These are phyloP conservation scores for Cercocebus atys DNA, from an alignment of 2,113 vertebrate genomes.

Conservation along the genomic window DNA sequence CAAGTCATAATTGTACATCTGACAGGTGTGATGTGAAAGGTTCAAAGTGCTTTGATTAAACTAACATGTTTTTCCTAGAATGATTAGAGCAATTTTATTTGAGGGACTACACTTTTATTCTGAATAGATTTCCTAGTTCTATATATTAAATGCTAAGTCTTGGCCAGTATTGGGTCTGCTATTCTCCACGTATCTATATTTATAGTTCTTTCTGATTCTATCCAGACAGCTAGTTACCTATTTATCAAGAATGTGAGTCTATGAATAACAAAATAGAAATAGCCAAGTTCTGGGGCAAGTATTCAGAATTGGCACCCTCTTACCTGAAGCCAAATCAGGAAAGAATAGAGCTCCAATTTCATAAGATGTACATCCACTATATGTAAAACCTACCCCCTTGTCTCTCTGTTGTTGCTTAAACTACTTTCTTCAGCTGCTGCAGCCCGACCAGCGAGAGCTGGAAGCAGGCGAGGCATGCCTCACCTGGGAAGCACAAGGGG, in stretches of 20 bases:
- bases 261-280: constrained; percentile 27
- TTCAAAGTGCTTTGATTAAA: constrained; percentile 10
- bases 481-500: too few species aligned
- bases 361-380: not conserved
- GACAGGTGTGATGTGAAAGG: not conserved
- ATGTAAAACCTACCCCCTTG: not conserved
- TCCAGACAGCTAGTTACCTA: not conserved
- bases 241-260: not conserved
- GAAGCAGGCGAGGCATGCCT: too few species aligned
- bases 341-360: not conserved
- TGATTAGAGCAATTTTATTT: not conserved
- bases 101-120: not conserved
- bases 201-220: not conserved
- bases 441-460: too few species aligned
- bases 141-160: not conserved
- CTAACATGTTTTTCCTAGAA: not conserved
- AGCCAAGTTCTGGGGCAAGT: not conserved
- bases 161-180: not conserved
- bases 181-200: not conserved
- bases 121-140: not conserved
- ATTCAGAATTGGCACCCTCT: not conserved
- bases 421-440: constrained; percentile 26
- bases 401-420: constrained; percentile 8
- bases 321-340: constrained; percentile 1
- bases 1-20: not conserved